Percentiles rank a stretch among this genome's conserved stretches.
These are phyloP conservation scores for Labroides dimidiatus DNA, from an alignment of 2,797 vertebrate genomes.

Conservation along the genomic window DNA sequence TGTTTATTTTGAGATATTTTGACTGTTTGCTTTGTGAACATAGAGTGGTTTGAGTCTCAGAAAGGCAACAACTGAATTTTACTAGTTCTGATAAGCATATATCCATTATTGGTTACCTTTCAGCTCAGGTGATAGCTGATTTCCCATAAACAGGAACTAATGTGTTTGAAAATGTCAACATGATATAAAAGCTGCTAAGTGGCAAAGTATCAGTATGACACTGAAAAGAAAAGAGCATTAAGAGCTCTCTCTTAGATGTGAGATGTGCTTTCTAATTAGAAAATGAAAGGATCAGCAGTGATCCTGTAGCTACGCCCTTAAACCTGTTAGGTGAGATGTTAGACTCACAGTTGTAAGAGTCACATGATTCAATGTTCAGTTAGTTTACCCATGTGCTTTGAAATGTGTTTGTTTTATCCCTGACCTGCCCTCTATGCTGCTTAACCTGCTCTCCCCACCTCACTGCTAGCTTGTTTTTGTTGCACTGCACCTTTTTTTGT, in stretches of 20 bases:
- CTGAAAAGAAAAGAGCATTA: background rate
- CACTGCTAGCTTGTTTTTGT: constrained; percentile 77
- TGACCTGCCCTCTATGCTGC: constrained; percentile 47
- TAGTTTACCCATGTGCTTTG: constrained; percentile 29
- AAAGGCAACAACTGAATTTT: background rate
- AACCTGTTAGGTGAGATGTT: constrained; percentile 46
- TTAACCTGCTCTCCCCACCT: constrained; percentile 71
- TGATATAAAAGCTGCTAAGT: too few species aligned
- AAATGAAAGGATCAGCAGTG: constrained; percentile 4
- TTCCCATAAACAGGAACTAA: too few species aligned
- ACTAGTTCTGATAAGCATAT: background rate
- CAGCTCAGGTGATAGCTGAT: background rate
- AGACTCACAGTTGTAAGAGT: constrained; percentile 29
- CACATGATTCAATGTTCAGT: constrained; percentile 25
- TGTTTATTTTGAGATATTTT: constrained; percentile 6
- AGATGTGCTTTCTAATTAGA: constrained; percentile 4
- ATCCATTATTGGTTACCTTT: background rate
- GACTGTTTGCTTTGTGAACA: background rate
- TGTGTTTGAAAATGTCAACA: too few species aligned
- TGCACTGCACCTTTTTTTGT: constrained; percentile 84
- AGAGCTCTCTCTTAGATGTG: constrained; percentile 23
- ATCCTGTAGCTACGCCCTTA: constrained; percentile 23
- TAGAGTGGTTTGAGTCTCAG: constrained; percentile 20
- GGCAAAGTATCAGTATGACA: constrained; percentile 3
- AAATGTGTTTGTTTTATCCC: constrained; percentile 48